These are phyloP conservation scores for Gracilinanus agilis DNA, from an alignment of 2,113 vertebrate genomes.

Conservation along the genomic window DNA sequence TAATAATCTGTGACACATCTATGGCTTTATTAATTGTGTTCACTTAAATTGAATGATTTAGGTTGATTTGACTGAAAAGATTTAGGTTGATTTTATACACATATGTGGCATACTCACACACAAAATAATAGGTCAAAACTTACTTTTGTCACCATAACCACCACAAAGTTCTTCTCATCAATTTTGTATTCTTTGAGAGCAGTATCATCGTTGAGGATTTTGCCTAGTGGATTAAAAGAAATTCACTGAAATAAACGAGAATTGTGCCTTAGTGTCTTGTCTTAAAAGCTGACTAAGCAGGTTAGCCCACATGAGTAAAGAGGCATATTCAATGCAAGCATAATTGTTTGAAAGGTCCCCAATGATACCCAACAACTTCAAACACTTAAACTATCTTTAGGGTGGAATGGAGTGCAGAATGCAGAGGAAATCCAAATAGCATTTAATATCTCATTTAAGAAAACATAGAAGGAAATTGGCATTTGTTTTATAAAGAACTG, in stretches of 20 bases:
- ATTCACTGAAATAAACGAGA: conserved; percentile 46
- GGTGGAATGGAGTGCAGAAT: background rate
- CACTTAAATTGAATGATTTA: background rate
- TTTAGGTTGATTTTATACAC: background rate
- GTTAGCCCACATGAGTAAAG: conserved; percentile 27
- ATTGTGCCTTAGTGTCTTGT: conserved; percentile 24
- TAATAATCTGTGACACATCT: background rate
- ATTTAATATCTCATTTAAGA: background rate
- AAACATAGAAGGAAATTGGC: too few species aligned
- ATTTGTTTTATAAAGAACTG: too few species aligned
- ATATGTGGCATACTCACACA: conserved; percentile 19
- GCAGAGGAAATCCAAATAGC: background rate
- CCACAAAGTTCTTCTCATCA: conserved; percentile 98
- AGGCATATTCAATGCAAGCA: conserved; percentile 29
- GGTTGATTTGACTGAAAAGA: background rate
- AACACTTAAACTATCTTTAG: background rate
- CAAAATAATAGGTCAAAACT: conserved; percentile 69
- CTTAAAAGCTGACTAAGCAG: background rate
- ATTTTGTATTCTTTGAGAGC: conserved; percentile 98
- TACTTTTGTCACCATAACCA: conserved; percentile 99
- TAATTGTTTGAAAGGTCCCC: background rate
- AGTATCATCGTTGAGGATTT: conserved; percentile 96
- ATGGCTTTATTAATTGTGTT: background rate
- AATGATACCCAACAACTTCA: background rate
- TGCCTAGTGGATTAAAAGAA: conserved; percentile 86